Evolutionary conservation across 1,140 invertebrate species (phyloP).

Genomic region (Rhagoletis pomonella): DNA sequence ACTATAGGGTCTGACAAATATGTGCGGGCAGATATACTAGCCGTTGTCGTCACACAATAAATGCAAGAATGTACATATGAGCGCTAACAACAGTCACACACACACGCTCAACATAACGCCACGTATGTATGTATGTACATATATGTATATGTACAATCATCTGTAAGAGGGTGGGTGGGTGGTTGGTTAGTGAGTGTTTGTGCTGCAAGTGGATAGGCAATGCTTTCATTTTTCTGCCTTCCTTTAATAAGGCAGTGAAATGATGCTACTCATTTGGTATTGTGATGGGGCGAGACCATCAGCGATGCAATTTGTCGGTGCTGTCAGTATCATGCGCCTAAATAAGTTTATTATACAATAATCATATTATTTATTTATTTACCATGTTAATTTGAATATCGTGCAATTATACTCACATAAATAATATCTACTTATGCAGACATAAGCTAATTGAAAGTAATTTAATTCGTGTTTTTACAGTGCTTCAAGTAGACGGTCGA

Average conservation of each 20-base stretch:
- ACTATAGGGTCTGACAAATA: conserved; percentile 15
- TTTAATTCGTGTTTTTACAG: conserved; percentile 21
- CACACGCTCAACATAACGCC: too few species aligned
- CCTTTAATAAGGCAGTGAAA: background rate
- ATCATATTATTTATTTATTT: conserved; percentile 43
- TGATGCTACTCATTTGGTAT: background rate
- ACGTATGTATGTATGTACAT: too few species aligned
- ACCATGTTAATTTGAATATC: background rate
- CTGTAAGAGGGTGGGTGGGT: background rate
- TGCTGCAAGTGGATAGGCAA: background rate
- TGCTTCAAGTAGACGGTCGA: conserved; percentile 8
- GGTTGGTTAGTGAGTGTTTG: background rate
- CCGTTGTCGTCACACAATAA: background rate
- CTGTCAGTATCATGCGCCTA: conserved; percentile 44
- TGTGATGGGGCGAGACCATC: too few species aligned
- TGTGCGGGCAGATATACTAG: background rate
- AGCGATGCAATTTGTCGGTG: conserved; percentile 17
- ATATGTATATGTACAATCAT: background rate
- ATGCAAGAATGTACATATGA: background rate
- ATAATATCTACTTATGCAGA: background rate
- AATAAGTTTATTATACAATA: conserved; percentile 49
- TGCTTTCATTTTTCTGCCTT: background rate
- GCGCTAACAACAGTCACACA: too few species aligned
- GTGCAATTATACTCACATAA: background rate
- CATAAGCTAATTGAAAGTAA: conserved; percentile 23